Evolutionary conservation across 1,140 invertebrate species (phyloP), one percentile per base, ranked within the genome.

Genomic region (Conus ventricosus): DNA sequence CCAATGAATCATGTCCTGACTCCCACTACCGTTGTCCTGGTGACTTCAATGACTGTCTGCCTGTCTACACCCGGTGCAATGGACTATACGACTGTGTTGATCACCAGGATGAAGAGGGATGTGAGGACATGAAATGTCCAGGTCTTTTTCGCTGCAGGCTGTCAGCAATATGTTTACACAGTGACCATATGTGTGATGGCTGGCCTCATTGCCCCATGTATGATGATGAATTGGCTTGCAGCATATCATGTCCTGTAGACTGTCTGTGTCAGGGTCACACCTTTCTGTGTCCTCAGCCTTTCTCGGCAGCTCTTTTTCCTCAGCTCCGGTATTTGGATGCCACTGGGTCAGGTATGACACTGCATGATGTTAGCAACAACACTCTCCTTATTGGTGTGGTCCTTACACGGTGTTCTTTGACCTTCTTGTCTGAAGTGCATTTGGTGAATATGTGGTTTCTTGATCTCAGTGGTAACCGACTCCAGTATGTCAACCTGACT

Each of bases 381-480:
- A 11, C n/a, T 39, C 25, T 39, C 11, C 39, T 76, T 13, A 8
- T 78, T 0, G 4, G 11, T 7, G 8, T 78, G 76, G 6, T 13
- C 78, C 27, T 63, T 15, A 23, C 51, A 15, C 5, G 57, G 83
- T 39, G 89, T 25, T n/a, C 51, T 25, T 25, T 86, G 87, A 27
- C 39, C 23, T 71, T 71, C 75, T 1, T 84, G 23, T 15, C 51
- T 78, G 7, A 75, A n/a, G 10, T 51, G 51, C 6, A 53, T 87
- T 25, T 54, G 39, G 7, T 27, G 51, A 54, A 76, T 84, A 20
- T 81, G 51, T 10, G 7, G 13, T 8, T 20, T n/a, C 57, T 89
- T 23, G 86, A 89, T 57, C 55, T 89, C 13, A 84, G 89, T 20
- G 11, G 87, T 53, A 89, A 87, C 39, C 5, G 11, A 23, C 27